These are phyloP conservation scores for Gambusia yucatana DNA, from an alignment of 2,797 vertebrate genomes.

Conservation along the genomic window DNA sequence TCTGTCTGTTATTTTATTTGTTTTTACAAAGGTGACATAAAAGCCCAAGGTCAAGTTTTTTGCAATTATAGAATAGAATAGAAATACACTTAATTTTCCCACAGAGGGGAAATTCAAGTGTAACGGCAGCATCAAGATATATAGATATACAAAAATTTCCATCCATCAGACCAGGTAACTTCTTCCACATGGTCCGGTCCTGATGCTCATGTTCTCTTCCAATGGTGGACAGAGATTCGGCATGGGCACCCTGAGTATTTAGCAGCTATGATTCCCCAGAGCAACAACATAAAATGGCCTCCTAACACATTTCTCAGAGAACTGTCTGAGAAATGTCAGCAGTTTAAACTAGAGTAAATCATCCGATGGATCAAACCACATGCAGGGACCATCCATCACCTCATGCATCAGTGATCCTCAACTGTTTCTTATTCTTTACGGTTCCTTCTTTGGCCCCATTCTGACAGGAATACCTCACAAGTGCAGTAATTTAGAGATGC, in stretches of 20 bases:
- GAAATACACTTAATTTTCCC: no score
- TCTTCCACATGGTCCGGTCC: neutral
- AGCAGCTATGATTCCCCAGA: neutral
- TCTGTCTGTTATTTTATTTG: neutral
- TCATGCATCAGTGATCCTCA: neutral
- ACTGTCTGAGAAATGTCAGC: neutral
- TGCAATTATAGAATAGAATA: no score
- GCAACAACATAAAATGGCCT: neutral
- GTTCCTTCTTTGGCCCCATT: neutral
- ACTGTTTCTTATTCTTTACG: neutral
- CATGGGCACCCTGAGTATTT: neutral
- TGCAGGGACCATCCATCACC: neutral
- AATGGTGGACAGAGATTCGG: neutral
- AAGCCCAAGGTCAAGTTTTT: neutral
- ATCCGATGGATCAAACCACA: neutral
- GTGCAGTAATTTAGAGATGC: neutral
- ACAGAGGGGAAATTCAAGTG: no score
- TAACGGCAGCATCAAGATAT: no score
- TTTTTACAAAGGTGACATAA: neutral
- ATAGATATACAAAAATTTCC: no score
- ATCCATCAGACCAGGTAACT: neutral
- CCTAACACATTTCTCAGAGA: neutral
- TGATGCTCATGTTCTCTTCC: neutral
- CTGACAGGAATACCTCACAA: neutral
- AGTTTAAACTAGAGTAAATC: neutral